These are phyloP conservation scores for Hypothenemus hampei DNA, from an alignment of 1,140 invertebrate species.

Conservation along the genomic window DNA sequence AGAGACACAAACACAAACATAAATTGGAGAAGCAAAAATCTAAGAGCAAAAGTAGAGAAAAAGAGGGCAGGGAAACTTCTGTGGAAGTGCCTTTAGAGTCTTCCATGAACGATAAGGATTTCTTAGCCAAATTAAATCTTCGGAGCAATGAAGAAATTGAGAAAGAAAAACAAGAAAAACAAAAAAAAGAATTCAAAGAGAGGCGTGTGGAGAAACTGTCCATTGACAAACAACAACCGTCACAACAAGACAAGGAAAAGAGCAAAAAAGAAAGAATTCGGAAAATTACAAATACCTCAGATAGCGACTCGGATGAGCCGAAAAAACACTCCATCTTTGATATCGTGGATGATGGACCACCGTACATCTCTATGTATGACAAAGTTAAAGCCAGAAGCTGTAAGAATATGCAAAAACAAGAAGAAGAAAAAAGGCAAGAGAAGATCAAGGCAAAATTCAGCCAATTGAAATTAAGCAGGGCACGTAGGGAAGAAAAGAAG, in stretches of 20 bases:
- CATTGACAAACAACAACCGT: conserved; percentile 11
- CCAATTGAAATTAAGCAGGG: conserved; percentile 79
- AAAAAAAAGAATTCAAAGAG: conserved; percentile 47
- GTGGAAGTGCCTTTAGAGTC: background rate
- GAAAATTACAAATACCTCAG: conserved; percentile 52
- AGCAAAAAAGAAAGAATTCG: conserved; percentile 44
- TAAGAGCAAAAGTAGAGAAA: conserved; percentile 42
- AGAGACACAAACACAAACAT: conserved; percentile 39
- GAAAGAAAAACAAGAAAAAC: conserved; percentile 52
- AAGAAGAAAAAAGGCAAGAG: conserved; percentile 82
- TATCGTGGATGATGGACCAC: conserved; percentile 82
- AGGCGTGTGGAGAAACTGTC: conserved; percentile 48
- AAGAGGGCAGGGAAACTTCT: conserved; percentile 37
- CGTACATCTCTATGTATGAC: conserved; percentile 97
- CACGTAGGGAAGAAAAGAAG: conserved; percentile 80
- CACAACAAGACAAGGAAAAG: conserved; percentile 47
- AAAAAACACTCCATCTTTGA: conserved; percentile 91
- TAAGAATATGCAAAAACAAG: conserved; percentile 86
- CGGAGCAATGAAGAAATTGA: conserved; percentile 53
- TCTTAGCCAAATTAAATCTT: conserved; percentile 58
- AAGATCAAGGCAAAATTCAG: conserved; percentile 85
- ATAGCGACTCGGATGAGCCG: conserved; percentile 64
- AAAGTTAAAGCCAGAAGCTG: conserved; percentile 94
- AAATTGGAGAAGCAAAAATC: conserved; percentile 42
- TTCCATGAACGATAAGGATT: conserved; percentile 55